Evolutionary conservation across 1,140 invertebrate species (phyloP).

Genomic region (Drosophila tropicalis): DNA sequence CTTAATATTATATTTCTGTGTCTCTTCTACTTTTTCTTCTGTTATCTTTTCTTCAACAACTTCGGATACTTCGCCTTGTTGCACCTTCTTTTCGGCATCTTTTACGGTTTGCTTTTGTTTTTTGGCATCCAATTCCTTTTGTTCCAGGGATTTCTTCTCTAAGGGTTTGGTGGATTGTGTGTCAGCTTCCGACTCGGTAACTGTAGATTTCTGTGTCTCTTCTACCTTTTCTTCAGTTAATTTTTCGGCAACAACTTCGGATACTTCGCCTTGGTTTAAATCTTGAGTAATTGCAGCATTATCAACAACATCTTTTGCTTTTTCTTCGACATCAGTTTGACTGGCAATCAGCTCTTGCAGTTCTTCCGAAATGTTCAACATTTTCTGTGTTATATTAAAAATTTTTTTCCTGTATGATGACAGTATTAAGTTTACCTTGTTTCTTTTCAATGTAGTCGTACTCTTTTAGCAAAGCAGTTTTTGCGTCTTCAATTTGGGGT

Average conservation of each 20-base stretch:
- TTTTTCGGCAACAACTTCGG: slow-evolving; percentile 26
- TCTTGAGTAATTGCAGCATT: slow-evolving; percentile 7
- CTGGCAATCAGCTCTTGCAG: slow-evolving; percentile 29
- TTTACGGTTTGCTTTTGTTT: slow-evolving; percentile 19
- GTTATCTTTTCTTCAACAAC: slow-evolving; percentile 16
- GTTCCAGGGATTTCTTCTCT: slow-evolving; percentile 21
- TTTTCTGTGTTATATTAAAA: slow-evolving; percentile 36
- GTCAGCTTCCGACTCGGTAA: slow-evolving; percentile 13
- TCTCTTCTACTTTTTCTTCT: no score
- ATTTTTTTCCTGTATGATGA: slow-evolving; percentile 49
- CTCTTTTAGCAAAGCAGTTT: slow-evolving; percentile 43
- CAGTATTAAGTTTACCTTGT: slow-evolving; percentile 25
- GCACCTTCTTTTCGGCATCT: slow-evolving; percentile 11
- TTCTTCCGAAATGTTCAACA: slow-evolving; percentile 47
- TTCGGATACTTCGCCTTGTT: slow-evolving; percentile 21
- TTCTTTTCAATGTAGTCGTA: slow-evolving; percentile 62
- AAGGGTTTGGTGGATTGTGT: slow-evolving; percentile 11
- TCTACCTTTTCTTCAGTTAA: slow-evolving; percentile 3
- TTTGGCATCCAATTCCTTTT: slow-evolving; percentile 16
- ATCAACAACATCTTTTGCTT: neutral
- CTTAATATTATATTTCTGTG: no score
- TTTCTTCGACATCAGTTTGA: neutral
- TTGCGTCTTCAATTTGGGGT: slow-evolving; percentile 46
- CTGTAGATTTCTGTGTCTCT: neutral
- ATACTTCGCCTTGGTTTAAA: neutral